phyloP scores from a whole-genome alignment of 1,140 invertebrate species.

The Ips typographus region DNA sequence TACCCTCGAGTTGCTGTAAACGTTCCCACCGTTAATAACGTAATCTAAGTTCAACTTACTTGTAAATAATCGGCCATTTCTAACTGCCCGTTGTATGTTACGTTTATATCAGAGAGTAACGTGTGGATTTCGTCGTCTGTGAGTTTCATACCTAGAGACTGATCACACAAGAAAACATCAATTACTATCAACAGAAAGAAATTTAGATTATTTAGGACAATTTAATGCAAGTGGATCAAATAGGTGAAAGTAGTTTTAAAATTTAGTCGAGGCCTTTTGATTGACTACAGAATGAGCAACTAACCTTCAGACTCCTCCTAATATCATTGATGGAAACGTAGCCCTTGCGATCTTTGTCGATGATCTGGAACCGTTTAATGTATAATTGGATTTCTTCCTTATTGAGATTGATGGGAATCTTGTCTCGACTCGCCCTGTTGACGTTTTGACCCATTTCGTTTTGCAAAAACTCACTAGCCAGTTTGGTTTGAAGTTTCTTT shows the following conservation, averaged over 20 bases:
- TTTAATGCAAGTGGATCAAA: background rate
- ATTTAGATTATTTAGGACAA: too few species aligned
- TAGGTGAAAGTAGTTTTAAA: background rate
- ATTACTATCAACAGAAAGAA: too few species aligned
- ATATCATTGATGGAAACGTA: conserved; percentile 98
- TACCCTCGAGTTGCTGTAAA: conserved; percentile 84
- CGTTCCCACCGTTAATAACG: background rate
- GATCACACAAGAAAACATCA: conserved; percentile 24
- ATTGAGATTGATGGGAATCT: conserved; percentile 89
- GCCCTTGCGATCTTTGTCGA: conserved; percentile 95
- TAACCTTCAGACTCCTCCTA: conserved; percentile 87
- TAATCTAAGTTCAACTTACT: conserved; percentile 56
- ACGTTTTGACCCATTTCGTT: conserved; percentile 97
- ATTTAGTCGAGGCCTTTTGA: conserved; percentile 32
- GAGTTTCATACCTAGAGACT: conserved; percentile 66
- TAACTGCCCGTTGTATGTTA: conserved; percentile 67
- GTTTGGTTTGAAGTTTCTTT: conserved; percentile 71
- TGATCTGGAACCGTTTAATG: conserved; percentile 91
- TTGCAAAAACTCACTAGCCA: conserved; percentile 81
- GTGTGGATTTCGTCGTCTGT: conserved; percentile 64
- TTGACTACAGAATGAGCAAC: too few species aligned
- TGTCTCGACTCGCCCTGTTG: conserved; percentile 82
- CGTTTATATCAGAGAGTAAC: conserved; percentile 68
- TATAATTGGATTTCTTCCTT: conserved; percentile 94
- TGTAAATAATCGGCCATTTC: conserved; percentile 73